Conservation (phyloP, 2,888 invertebrate species). For the Brachyptera risi region DNA sequence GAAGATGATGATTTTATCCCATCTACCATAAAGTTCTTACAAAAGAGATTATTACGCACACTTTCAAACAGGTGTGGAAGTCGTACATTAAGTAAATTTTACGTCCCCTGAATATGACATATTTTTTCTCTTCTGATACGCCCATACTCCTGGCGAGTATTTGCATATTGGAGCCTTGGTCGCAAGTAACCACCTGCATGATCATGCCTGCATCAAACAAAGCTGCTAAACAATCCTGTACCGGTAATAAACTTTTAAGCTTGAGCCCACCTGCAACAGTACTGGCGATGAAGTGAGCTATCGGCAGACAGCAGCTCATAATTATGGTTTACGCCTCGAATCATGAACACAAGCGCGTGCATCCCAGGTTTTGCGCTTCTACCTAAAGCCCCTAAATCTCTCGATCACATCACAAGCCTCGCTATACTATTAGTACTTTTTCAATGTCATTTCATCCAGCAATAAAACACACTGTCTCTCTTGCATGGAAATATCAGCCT, state of each 20-base stretch:
- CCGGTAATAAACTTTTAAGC: not conserved
- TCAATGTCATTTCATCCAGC: no score
- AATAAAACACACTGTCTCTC: no score
- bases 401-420: no score
- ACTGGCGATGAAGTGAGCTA: constrained; percentile 3
- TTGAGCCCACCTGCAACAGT: not conserved
- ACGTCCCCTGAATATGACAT: not conserved
- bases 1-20: not conserved
- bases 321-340: not conserved
- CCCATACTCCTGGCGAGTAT: not conserved
- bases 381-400: no score
- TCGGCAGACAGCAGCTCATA: constrained; percentile 11
- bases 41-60: not conserved
- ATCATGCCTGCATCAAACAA: constrained; percentile 1
- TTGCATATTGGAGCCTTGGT: constrained; percentile 18
- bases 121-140: not conserved
- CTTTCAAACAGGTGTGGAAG: constrained; percentile 12
- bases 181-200: constrained; percentile 19
- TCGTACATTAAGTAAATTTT: constrained; percentile 8
- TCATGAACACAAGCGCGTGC: constrained; percentile 11
- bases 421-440: no score
- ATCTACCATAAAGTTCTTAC: no score
- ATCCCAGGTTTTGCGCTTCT: not conserved
- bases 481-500: no score
- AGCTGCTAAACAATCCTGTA: not conserved